phyloP scores from a whole-genome alignment of 2,113 vertebrate species.

The Miniopterus natalensis region DNA sequence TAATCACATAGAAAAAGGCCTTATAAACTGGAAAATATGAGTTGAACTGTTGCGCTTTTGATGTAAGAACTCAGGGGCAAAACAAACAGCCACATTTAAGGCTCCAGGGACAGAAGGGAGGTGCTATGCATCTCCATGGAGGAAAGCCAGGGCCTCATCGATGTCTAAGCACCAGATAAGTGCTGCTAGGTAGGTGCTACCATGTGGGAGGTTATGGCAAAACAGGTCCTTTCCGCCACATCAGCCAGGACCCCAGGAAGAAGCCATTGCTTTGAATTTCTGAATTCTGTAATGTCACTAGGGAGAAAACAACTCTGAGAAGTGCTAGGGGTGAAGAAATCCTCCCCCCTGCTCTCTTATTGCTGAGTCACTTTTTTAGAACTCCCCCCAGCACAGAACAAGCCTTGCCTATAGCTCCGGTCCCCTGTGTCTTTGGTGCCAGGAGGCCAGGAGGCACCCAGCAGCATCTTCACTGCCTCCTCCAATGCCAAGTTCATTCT shows the following conservation, averaged over 20 bases:
- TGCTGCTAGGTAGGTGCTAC: no score
- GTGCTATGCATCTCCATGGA: neutral
- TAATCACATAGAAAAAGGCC: neutral
- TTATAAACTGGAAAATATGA: neutral
- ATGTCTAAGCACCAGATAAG: neutral
- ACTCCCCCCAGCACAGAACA: neutral
- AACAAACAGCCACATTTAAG: neutral
- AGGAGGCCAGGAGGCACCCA: neutral
- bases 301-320: constrained; percentile 60
- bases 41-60: neutral
- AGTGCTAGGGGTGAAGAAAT: neutral
- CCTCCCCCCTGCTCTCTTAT: neutral
- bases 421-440: neutral
- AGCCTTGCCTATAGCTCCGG: neutral
- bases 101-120: neutral
- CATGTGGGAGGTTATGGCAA: neutral
- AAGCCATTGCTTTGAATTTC: neutral
- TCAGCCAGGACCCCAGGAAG: constrained; percentile 41
- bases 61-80: neutral
- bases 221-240: neutral
- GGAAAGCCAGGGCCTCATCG: neutral
- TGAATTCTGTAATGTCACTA: constrained; percentile 36
- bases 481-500: neutral
- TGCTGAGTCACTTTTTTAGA: neutral
- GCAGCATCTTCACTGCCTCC: neutral